Conservation (phyloP, 2,113 vertebrate genomes). For the Sinocyclocheilus anshuiensis region DNA sequence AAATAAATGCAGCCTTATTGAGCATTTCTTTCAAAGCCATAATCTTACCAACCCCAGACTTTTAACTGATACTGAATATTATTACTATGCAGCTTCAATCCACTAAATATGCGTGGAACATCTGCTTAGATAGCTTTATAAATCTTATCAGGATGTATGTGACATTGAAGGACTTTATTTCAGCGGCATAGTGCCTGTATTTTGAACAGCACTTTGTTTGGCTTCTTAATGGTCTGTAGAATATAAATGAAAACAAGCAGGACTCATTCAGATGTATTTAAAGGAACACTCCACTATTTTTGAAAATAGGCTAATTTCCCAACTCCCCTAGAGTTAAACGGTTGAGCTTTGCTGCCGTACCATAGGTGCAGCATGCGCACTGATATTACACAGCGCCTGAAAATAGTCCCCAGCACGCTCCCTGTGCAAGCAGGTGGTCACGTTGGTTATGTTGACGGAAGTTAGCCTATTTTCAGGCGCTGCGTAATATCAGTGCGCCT, state of each 20-base stretch:
- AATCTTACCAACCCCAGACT: no score
- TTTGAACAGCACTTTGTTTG: neutral
- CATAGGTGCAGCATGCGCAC: no score
- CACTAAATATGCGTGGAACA: neutral
- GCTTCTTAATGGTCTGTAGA: neutral
- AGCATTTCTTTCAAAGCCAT: neutral
- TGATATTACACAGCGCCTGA: no score
- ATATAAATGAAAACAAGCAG: conserved; percentile 1
- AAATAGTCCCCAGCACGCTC: no score
- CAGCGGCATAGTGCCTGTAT: neutral
- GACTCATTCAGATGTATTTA: conserved; percentile 11
- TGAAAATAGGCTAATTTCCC: no score
- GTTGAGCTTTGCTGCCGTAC: no score
- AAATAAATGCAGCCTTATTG: neutral
- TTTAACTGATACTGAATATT: neutral
- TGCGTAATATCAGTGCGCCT: no score
- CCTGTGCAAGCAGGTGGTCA: no score
- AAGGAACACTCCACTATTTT: no score
- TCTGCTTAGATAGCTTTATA: neutral
- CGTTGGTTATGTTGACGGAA: no score
- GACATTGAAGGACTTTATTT: neutral
- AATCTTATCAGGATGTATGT: neutral
- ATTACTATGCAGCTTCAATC: neutral
- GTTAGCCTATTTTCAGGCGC: no score
- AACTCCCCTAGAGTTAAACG: no score